Evolutionary conservation across 2,113 vertebrate species (phyloP).

Genomic region (Morone saxatilis): DNA sequence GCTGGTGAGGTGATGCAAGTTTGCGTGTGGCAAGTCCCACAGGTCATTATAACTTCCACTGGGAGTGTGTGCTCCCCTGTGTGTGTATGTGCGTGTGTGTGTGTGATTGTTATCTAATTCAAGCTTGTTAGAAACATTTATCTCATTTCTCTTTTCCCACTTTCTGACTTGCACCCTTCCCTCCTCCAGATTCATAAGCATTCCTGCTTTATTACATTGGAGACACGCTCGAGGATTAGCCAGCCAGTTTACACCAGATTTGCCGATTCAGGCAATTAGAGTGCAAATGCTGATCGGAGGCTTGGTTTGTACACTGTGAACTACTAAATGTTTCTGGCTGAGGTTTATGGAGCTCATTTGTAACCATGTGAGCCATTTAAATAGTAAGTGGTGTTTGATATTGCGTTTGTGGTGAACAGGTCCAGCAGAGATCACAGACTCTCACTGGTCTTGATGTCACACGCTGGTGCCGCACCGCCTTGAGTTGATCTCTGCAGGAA

Average conservation of each 20-base stretch:
- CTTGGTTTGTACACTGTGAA: not conserved
- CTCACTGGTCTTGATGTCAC: not conserved
- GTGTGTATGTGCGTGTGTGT: not conserved
- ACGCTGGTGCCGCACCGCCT: not conserved
- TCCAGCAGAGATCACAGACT: not conserved
- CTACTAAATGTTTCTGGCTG: slow-evolving; percentile 9
- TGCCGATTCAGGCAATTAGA: slow-evolving; percentile 47
- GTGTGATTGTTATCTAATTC: slow-evolving; percentile 3
- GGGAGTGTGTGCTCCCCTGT: slow-evolving; percentile 32
- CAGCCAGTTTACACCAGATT: slow-evolving; percentile 41
- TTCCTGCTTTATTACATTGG: slow-evolving; percentile 41
- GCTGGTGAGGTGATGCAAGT: slow-evolving; percentile 11
- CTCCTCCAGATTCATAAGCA: slow-evolving; percentile 16
- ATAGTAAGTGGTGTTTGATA: not conserved
- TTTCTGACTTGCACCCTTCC: not conserved
- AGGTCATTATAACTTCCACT: slow-evolving; percentile 45
- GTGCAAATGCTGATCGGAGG: slow-evolving; percentile 9
- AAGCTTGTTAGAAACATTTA: slow-evolving; percentile 39
- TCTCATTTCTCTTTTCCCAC: not conserved
- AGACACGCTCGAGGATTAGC: slow-evolving; percentile 41
- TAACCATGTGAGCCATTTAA: slow-evolving; percentile 19
- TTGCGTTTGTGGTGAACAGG: not conserved
- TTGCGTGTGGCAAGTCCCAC: slow-evolving; percentile 7
- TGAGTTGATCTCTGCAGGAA: not conserved
- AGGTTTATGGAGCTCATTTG: slow-evolving; percentile 26